A percentile compares a stretch with the other conserved stretches of the same genome.
These are phyloP conservation scores for Clarias magur DNA, from an alignment of 2,113 vertebrate genomes.

Conservation along the genomic window DNA sequence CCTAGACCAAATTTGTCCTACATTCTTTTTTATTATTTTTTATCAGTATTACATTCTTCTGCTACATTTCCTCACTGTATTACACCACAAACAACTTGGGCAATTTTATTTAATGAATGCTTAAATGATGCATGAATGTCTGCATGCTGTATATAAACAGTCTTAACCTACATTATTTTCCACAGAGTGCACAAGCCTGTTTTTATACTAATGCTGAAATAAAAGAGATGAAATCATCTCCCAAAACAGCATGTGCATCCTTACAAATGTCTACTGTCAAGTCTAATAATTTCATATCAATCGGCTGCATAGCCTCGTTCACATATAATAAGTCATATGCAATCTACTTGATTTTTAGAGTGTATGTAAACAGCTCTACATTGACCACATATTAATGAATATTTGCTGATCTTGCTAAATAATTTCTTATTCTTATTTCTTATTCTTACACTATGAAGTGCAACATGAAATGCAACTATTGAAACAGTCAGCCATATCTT, in stretches of 20 bases:
- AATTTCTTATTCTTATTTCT: not conserved
- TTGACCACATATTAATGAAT: not conserved
- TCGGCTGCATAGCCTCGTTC: not conserved
- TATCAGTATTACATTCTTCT: conserved; percentile 63
- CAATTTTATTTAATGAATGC: not conserved
- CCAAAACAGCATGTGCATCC: conserved; percentile 15
- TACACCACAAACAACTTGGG: conserved; percentile 24
- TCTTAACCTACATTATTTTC: not conserved
- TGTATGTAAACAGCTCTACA: not conserved
- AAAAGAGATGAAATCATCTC: not conserved
- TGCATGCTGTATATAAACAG: not conserved
- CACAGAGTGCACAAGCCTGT: not conserved
- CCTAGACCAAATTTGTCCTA: conserved; percentile 62
- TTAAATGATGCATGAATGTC: not conserved
- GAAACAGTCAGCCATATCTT: not conserved
- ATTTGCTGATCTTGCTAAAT: not conserved
- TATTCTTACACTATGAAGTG: too few species aligned
- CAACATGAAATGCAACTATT: not conserved
- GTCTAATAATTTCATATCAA: conserved; percentile 16
- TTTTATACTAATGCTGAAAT: conserved; percentile 3
- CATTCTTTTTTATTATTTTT: conserved; percentile 59
- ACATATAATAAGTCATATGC: conserved; percentile 3
- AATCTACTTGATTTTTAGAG: not conserved
- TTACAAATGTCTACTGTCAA: conserved; percentile 36
- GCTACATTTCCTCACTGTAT: conserved; percentile 71